phyloP scores from a whole-genome alignment of 2,888 invertebrate species.

The Sarcophaga carnaria region DNA sequence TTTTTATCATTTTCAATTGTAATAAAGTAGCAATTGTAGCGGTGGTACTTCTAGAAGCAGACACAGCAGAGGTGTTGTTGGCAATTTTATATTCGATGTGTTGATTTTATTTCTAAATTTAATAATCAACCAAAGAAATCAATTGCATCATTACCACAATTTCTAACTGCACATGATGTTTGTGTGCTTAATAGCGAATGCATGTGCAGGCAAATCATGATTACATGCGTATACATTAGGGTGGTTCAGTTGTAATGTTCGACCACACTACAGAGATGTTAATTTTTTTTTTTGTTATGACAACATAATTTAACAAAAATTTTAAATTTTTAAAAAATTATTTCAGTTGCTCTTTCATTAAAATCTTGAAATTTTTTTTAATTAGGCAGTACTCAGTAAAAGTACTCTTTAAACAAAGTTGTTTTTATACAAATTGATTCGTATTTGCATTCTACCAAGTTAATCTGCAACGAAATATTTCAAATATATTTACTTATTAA shows the following conservation, averaged over 20 bases:
- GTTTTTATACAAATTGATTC: no score
- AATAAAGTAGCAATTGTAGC: constrained; percentile 54
- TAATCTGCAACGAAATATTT: no score
- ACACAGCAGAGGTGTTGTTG: background rate
- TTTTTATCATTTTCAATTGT: constrained; percentile 43
- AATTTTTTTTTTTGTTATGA: no score
- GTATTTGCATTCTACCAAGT: no score
- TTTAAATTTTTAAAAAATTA: no score
- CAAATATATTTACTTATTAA: no score
- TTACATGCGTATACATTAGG: background rate
- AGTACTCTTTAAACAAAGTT: no score
- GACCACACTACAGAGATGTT: background rate
- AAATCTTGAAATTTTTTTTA: no score
- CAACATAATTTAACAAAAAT: no score
- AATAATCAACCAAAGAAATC: constrained; percentile 68
- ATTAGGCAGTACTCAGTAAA: no score
- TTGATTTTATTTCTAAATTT: constrained; percentile 65
- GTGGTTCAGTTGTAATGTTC: background rate
- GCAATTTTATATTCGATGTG: constrained; percentile 16
- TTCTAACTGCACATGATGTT: constrained; percentile 62
- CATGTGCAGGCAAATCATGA: constrained; percentile 5
- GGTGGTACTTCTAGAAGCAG: background rate
- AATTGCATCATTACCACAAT: constrained; percentile 70
- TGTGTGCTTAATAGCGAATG: constrained; percentile 12
- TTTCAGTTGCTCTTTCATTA: no score